Conservation (phyloP, 1,140 invertebrate species). For the Apis mellifera region Amel_HAv3.1 CM009944.2:8877001-8877500, state of each 20-base stretch:
- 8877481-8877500: slow-evolving; percentile 59
- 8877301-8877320: slow-evolving; percentile 8
- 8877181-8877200: slow-evolving; percentile 59
- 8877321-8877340: slow-evolving; percentile 43
- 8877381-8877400: slow-evolving; percentile 79
- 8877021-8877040: neutral
- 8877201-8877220: neutral
- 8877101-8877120: slow-evolving; percentile 31
- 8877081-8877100: neutral
- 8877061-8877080: neutral
- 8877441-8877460: slow-evolving; percentile 41
- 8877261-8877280: neutral
- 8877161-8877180: slow-evolving; percentile 52
- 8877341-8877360: slow-evolving; percentile 57
- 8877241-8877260: slow-evolving; percentile 61
- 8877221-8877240: slow-evolving; percentile 43
- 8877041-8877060: neutral
- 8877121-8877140: too few species aligned
- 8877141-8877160: slow-evolving; percentile 51
- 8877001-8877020: neutral
- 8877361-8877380: slow-evolving; percentile 72
- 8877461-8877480: slow-evolving; percentile 57
- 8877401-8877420: slow-evolving; percentile 76
- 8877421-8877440: slow-evolving; percentile 71
- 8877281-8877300: neutral